Percentiles rank a stretch among this genome's conserved stretches.
Evolutionary conservation across 2,113 vertebrate genomes (phyloP).

Genomic region (Panthera leo): DNA sequence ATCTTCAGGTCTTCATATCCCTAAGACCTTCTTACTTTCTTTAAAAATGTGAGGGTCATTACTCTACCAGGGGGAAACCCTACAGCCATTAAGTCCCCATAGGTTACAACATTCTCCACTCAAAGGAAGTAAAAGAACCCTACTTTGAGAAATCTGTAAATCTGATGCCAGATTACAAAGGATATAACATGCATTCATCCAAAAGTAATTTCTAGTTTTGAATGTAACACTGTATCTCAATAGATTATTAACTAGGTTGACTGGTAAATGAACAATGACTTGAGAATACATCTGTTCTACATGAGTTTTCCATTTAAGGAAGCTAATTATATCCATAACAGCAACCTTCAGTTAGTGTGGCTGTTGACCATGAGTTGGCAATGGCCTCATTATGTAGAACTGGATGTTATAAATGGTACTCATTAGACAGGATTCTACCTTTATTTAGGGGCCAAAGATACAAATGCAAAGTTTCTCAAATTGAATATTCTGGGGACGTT

Average conservation of each 20-base stretch:
- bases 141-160: neutral
- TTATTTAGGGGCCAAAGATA: slow-evolving; percentile 41
- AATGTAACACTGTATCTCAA: neutral
- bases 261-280: neutral
- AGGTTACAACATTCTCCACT: neutral
- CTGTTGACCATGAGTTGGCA: slow-evolving; percentile 12
- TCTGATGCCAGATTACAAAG: neutral
- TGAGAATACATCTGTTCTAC: neutral
- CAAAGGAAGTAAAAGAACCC: neutral
- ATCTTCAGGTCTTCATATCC: neutral
- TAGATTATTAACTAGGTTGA: neutral
- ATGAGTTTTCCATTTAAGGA: neutral
- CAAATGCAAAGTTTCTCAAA: slow-evolving; percentile 50
- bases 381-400: slow-evolving; percentile 50
- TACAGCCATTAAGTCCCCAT: neutral
- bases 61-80: neutral
- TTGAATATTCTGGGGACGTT: slow-evolving; percentile 42
- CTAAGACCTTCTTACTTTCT: neutral
- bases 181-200: neutral
- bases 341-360: neutral
- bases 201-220: slow-evolving; percentile 35
- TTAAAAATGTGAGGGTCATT: neutral
- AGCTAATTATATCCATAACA: slow-evolving; percentile 49
- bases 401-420: slow-evolving; percentile 56
- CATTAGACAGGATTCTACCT: slow-evolving; percentile 58